Evolutionary conservation across 2,888 invertebrate genomes (phyloP).

Genomic region (Oscheius sp.): DNA sequence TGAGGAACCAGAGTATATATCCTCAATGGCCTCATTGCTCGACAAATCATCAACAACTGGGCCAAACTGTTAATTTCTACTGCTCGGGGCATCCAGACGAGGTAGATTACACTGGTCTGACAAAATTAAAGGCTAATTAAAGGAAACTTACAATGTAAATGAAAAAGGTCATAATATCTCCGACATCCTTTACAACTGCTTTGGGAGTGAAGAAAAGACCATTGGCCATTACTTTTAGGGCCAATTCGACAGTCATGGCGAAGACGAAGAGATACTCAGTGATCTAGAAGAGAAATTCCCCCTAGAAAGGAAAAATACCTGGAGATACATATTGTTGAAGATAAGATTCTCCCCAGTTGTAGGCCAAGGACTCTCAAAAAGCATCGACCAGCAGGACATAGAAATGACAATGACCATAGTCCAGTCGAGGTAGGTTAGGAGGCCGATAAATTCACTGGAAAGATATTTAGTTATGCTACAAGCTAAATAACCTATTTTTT

Average conservation of each 20-base stretch:
- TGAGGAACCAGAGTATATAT: conserved; percentile 94
- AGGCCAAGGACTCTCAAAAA: conserved; percentile 91
- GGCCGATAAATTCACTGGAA: conserved; percentile 88
- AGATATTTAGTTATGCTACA: no score
- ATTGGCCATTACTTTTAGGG: conserved; percentile 93
- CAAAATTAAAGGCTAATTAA: background rate
- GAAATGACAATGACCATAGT: conserved; percentile 98
- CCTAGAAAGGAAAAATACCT: conserved; percentile 74
- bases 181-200: conserved; percentile 93
- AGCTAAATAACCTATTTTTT: no score
- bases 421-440: conserved; percentile 99
- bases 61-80: conserved; percentile 93
- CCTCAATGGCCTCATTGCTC: conserved; percentile 91
- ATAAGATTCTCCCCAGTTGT: conserved; percentile 76
- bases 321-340: conserved; percentile 88
- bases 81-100: conserved; percentile 91
- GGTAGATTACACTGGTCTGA: conserved; percentile 75
- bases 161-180: conserved; percentile 95
- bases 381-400: conserved; percentile 95
- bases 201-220: conserved; percentile 98
- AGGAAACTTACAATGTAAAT: conserved; percentile 85
- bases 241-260: conserved; percentile 95
- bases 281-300: conserved; percentile 70
- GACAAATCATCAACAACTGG: conserved; percentile 91
- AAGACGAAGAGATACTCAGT: conserved; percentile 97